Percentiles rank a stretch among this genome's conserved stretches.
phyloP scores from a whole-genome alignment of 2,113 vertebrate genomes.

The Kryptolebias marmoratus region DNA sequence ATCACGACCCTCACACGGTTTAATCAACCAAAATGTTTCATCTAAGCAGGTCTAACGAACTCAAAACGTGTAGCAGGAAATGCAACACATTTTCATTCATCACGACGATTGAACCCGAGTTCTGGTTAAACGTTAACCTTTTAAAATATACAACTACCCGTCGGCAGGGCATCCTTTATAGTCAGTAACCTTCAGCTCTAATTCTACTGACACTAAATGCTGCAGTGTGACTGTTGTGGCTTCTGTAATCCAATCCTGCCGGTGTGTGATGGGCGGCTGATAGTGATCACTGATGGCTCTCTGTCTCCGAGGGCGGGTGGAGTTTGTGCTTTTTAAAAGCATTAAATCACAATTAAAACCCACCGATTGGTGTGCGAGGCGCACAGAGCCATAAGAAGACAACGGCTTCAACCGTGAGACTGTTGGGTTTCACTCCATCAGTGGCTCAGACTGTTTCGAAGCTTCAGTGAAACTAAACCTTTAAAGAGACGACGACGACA shows the following conservation, averaged over 20 bases:
- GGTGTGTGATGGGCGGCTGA: slow-evolving; percentile 48
- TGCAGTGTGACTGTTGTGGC: slow-evolving; percentile 59
- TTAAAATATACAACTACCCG: too few relatives aligned
- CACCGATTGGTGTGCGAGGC: slow-evolving; percentile 46
- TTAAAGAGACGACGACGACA: background rate
- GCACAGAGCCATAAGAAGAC: background rate
- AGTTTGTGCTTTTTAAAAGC: slow-evolving; percentile 64
- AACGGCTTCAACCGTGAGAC: too few relatives aligned
- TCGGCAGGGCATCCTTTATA: slow-evolving; percentile 3
- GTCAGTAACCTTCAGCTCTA: slow-evolving; percentile 34
- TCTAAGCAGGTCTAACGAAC: too few relatives aligned
- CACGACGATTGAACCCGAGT: too few relatives aligned
- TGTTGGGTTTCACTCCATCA: background rate
- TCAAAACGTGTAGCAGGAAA: too few relatives aligned
- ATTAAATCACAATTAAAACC: slow-evolving; percentile 54
- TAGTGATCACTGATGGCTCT: slow-evolving; percentile 62
- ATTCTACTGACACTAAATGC: slow-evolving; percentile 33
- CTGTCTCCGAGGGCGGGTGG: slow-evolving; percentile 43
- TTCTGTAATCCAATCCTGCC: slow-evolving; percentile 63
- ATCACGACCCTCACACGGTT: too few relatives aligned
- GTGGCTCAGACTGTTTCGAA: background rate
- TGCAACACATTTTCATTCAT: too few relatives aligned
- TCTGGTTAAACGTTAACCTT: too few relatives aligned
- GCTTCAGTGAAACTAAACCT: background rate
- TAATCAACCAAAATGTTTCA: too few relatives aligned